A percentile compares a stretch with the other conserved stretches of the same genome.
phyloP scores from a whole-genome alignment of 37 sponge, comb jelly and placozoan genomes.

The Chondrilla cf. caribensis region DNA sequence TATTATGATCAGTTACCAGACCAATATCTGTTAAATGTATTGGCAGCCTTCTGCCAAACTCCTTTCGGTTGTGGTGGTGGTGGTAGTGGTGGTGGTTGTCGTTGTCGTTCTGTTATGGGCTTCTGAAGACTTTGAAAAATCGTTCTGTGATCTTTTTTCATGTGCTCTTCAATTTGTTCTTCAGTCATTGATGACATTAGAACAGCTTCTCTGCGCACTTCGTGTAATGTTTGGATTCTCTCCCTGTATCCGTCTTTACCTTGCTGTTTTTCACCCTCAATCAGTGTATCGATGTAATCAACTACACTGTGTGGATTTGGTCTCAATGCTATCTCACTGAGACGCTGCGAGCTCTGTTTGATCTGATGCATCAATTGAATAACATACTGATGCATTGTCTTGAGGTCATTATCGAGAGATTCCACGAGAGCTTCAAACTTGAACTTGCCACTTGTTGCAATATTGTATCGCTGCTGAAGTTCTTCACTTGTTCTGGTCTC shows the following conservation, averaged over 20 bases:
- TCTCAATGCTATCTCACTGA: too few relatives aligned
- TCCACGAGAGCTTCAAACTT: background rate
- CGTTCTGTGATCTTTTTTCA: too few relatives aligned
- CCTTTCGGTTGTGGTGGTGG: too few relatives aligned
- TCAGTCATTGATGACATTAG: background rate
- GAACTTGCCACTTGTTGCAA: background rate
- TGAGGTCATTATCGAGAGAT: background rate
- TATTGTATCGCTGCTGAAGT: background rate
- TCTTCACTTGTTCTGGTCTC: constrained; percentile 7
- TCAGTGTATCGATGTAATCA: constrained; percentile 16
- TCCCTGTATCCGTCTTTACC: background rate
- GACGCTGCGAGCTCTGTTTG: background rate
- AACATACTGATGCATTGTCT: background rate
- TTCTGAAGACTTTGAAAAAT: too few relatives aligned
- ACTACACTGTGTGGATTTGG: too few relatives aligned
- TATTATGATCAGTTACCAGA: too few relatives aligned
- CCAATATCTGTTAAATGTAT: too few relatives aligned
- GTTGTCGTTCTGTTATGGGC: too few relatives aligned
- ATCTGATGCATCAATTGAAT: too few relatives aligned
- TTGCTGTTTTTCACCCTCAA: background rate
- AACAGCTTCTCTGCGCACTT: background rate
- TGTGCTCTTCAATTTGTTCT: too few relatives aligned
- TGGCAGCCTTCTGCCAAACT: too few relatives aligned
- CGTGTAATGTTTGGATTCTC: background rate
- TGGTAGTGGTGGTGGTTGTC: too few relatives aligned